These are phyloP conservation scores for Synergus laeviventris DNA, from an alignment of 2,888 invertebrate genomes.

Conservation along the genomic window DNA sequence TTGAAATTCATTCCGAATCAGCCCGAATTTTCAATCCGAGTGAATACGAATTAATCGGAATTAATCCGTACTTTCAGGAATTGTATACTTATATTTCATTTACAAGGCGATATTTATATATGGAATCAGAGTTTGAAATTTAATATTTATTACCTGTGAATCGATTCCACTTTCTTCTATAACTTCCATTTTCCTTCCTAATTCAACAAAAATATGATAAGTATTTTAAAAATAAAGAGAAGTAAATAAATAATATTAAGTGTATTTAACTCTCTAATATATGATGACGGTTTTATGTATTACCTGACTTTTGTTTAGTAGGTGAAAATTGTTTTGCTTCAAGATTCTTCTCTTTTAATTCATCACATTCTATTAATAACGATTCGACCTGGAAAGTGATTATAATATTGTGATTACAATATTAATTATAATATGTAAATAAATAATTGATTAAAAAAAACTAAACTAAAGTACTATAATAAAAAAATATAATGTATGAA, in stretches of 20 bases:
- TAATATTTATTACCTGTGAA: slow-evolving; percentile 5
- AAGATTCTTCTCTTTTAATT: slow-evolving; percentile 22
- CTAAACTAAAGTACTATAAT: no score
- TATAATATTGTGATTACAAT: not conserved
- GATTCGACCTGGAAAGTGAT: not conserved
- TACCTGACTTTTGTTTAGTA: slow-evolving; percentile 8
- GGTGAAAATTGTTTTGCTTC: slow-evolving; percentile 1
- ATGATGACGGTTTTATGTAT: not conserved
- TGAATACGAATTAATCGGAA: no score
- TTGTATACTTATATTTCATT: no score
- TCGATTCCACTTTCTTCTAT: slow-evolving; percentile 29
- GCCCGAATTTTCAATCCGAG: no score
- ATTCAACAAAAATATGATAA: not conserved
- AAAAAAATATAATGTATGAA: no score
- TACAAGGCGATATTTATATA: not conserved
- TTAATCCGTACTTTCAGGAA: no score
- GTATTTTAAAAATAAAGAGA: not conserved
- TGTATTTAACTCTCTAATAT: not conserved
- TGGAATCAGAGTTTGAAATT: not conserved
- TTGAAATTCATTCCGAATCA: no score
- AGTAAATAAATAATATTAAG: not conserved
- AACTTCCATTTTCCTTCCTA: not conserved
- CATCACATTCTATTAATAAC: slow-evolving; percentile 32
- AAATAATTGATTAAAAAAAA: no score
- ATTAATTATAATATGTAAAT: not conserved